phyloP scores from a whole-genome alignment of 2,888 invertebrate species.

The Watsonalla cultraria region DNA sequence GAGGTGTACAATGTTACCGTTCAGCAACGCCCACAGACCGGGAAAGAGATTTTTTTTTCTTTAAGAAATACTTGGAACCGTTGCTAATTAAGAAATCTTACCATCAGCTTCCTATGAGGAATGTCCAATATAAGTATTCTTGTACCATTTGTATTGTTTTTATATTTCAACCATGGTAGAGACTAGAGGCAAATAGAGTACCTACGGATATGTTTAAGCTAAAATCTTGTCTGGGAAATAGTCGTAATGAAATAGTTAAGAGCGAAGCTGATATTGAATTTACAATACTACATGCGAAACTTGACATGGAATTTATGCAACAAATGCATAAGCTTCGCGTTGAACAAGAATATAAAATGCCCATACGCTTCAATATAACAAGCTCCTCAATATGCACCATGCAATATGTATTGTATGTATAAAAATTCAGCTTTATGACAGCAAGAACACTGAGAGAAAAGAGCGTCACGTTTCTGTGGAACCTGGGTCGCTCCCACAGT shows the following conservation, averaged over 20 bases:
- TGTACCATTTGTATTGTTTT: too few species aligned
- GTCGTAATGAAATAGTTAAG: too few species aligned
- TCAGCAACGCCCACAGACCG: neutral
- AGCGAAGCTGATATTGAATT: too few species aligned
- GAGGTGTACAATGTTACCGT: neutral
- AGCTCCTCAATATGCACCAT: neutral
- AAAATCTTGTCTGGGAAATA: too few species aligned
- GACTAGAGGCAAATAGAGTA: too few species aligned
- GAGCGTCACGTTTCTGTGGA: conserved; percentile 50
- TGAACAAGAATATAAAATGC: neutral
- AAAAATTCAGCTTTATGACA: conserved; percentile 26
- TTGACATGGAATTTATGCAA: neutral
- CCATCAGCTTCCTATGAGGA: neutral
- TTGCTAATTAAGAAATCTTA: conserved; percentile 24
- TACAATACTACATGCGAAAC: too few species aligned
- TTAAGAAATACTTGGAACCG: conserved; percentile 26
- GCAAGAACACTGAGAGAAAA: conserved; percentile 34
- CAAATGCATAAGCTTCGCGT: neutral
- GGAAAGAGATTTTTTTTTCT: conserved; percentile 14
- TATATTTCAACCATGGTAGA: too few species aligned
- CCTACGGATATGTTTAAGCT: too few species aligned
- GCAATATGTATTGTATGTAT: conserved; percentile 1
- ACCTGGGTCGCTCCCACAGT: conserved; percentile 52
- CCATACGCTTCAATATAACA: neutral
- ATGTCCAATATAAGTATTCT: too few species aligned